Conservation (phyloP, 2,888 invertebrate genomes). For the Orthonychiurus folsomi region DNA sequence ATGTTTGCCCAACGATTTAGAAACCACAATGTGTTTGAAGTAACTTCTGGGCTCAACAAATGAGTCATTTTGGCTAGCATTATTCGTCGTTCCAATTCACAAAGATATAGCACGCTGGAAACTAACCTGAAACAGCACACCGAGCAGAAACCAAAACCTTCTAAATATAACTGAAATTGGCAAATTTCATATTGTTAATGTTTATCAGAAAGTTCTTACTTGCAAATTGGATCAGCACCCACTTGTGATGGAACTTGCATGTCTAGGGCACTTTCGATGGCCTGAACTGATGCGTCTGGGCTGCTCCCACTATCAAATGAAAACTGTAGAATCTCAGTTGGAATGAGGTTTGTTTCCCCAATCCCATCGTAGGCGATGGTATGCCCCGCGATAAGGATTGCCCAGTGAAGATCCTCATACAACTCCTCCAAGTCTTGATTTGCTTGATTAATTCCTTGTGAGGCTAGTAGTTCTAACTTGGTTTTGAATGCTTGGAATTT, state of each 20-base stretch:
- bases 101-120: slow-evolving; percentile 64
- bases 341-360: slow-evolving; percentile 59
- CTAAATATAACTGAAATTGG: no score
- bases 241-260: slow-evolving; percentile 27
- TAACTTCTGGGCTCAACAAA: slow-evolving; percentile 52
- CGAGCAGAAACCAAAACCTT: no score
- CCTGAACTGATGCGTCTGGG: slow-evolving; percentile 27
- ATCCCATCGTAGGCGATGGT: slow-evolving; percentile 58
- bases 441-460: slow-evolving; percentile 16
- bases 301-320: slow-evolving; percentile 16
- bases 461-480: slow-evolving; percentile 31
- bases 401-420: slow-evolving; percentile 87
- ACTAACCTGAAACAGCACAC: slow-evolving; percentile 42
- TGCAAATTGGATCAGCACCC: slow-evolving; percentile 31
- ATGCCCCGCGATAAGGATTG: slow-evolving; percentile 62
- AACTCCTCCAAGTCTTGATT: slow-evolving; percentile 52
- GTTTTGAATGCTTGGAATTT: slow-evolving; percentile 34
- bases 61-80: slow-evolving; percentile 58
- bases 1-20: slow-evolving; percentile 65
- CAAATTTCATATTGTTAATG: no score
- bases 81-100: slow-evolving; percentile 65
- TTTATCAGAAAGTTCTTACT: no score
- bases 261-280: slow-evolving; percentile 33
- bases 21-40: slow-evolving; percentile 47
- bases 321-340: slow-evolving; percentile 50